phyloP scores from a whole-genome alignment of 2,888 invertebrate species.

The Augiades crinisus region DNA sequence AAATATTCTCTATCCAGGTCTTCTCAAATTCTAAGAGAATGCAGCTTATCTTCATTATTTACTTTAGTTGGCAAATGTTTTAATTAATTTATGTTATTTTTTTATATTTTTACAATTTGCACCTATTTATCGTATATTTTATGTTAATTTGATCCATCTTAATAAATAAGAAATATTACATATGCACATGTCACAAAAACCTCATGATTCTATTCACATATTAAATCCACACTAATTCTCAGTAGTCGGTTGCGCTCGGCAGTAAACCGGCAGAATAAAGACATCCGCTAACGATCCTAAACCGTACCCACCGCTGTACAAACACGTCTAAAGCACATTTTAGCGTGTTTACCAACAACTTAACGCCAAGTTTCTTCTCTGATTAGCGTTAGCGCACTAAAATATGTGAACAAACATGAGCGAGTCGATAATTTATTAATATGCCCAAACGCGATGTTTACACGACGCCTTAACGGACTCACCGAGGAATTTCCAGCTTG shows the following conservation, averaged over 20 bases:
- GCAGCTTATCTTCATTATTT: no score
- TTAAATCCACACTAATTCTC: constrained; percentile 4
- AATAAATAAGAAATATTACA: no score
- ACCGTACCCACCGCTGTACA: constrained; percentile 11
- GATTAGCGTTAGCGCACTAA: constrained; percentile 61
- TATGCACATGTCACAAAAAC: no score
- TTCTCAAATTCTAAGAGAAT: no score
- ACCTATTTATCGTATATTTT: no score
- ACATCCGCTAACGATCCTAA: constrained; percentile 23
- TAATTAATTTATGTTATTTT: no score
- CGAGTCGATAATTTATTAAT: constrained; percentile 62
- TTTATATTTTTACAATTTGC: no score
- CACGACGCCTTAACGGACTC: constrained; percentile 37
- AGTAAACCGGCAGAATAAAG: constrained; percentile 31
- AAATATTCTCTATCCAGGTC: no score
- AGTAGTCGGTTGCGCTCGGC: constrained; percentile 13
- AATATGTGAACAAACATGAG: constrained; percentile 52
- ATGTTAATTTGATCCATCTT: no score
- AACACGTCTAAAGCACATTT: constrained; percentile 26
- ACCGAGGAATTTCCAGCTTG: constrained; percentile 35
- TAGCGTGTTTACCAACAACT: constrained; percentile 52
- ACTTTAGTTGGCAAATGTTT: no score
- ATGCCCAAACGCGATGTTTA: constrained; percentile 47
- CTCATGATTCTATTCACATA: no score
- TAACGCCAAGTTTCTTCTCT: constrained; percentile 58